Conservation (phyloP, 2,888 invertebrate species). For the Aquatica leii region DNA sequence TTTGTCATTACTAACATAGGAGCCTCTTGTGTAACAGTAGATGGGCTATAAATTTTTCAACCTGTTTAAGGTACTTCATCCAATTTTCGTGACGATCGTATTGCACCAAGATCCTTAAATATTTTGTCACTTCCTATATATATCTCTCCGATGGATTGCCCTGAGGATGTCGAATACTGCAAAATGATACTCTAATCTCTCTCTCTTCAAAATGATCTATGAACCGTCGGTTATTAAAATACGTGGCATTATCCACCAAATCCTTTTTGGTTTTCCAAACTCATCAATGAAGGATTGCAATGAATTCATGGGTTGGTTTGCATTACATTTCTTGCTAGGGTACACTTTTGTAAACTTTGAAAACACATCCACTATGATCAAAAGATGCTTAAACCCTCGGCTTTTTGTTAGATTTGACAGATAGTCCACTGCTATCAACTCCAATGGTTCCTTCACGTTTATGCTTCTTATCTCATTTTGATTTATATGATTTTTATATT, state of each 20-base stretch:
- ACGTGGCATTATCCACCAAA: neutral
- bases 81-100: too few relatives aligned
- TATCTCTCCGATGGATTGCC: neutral
- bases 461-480: conserved; percentile 2
- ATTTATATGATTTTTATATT: conserved; percentile 12
- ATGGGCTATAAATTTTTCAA: too few relatives aligned
- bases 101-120: neutral
- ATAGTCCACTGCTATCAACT: conserved; percentile 6
- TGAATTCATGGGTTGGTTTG: neutral
- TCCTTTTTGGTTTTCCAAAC: neutral
- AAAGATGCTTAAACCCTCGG: neutral
- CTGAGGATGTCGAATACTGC: neutral
- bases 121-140: neutral
- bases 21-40: too few relatives aligned
- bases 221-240: neutral
- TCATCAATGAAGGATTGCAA: neutral
- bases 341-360: neutral
- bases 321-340: neutral
- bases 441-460: neutral
- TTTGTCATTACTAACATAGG: too few relatives aligned
- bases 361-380: conserved; percentile 5
- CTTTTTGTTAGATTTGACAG: neutral
- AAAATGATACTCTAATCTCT: neutral
- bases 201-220: neutral
- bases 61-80: neutral